Percentiles rank a stretch among this genome's conserved stretches.
Conservation (phyloP, 2,888 invertebrate species). For the Ypsolopha sequella region DNA sequence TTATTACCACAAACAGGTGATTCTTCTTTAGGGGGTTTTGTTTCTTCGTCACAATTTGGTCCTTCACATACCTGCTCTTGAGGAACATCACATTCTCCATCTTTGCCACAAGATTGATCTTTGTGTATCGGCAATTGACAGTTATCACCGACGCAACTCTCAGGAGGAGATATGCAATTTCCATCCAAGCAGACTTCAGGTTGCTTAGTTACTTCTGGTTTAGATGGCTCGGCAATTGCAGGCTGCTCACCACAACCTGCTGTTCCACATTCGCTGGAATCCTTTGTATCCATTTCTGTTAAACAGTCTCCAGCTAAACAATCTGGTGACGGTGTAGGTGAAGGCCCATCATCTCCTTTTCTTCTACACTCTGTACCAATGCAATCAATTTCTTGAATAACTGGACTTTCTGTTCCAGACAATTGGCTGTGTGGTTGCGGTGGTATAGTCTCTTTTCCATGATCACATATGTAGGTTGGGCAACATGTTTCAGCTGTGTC, state of each 20-base stretch:
- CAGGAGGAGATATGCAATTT: constrained; percentile 10
- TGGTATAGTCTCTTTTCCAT: constrained; percentile 53
- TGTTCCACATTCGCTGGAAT: constrained; percentile 19
- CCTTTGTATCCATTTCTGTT: constrained; percentile 9
- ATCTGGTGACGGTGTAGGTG: constrained; percentile 12
- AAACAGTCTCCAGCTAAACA: constrained; percentile 24
- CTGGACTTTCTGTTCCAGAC: constrained; percentile 51
- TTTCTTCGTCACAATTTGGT: constrained; percentile 10
- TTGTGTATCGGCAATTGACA: constrained; percentile 14
- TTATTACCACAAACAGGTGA: constrained; percentile 15
- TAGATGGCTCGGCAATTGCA: background rate
- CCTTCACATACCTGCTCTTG: constrained; percentile 17
- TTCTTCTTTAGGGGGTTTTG: constrained; percentile 11
- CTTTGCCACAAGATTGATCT: constrained; percentile 14
- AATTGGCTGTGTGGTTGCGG: constrained; percentile 63
- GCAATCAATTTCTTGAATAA: constrained; percentile 29
- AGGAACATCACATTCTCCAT: constrained; percentile 11
- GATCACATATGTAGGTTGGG: constrained; percentile 79
- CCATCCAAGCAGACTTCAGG: constrained; percentile 16
- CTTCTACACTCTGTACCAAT: constrained; percentile 21
- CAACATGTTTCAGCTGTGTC: constrained; percentile 77
- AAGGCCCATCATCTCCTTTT: constrained; percentile 24
- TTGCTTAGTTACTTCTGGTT: constrained; percentile 7
- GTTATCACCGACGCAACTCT: constrained; percentile 21
- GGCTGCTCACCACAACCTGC: constrained; percentile 18